Base-by-base conservation (phyloP, 2,888 invertebrate species). In the Oscheius sp. region DNA sequence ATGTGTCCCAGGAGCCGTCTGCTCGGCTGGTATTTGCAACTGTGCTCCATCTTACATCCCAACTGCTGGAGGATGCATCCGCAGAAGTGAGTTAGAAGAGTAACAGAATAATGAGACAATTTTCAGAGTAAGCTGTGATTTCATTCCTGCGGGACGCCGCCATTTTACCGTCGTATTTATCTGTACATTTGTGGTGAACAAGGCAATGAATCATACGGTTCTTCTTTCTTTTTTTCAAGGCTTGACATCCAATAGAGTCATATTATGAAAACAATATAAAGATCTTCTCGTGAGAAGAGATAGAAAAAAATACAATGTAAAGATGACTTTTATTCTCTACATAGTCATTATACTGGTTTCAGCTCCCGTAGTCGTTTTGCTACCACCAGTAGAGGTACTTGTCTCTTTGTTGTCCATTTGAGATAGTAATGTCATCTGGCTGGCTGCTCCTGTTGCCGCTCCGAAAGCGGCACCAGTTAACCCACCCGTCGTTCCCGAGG, bases 1-100 rank as follows among this genome's bases (percentile, higher is more conserved):
- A 26, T 78, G 80, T 49, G 74, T 74, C n/a, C 66, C 72, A 38
- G 80, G 80, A 70, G 80, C 80, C 44, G 68, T 80, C 50, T 80
- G 80, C 74, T 72, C 74, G 14, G 77, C 77, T 41, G 80, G 80
- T 67, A 65, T 75, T 49, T 80, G 80, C 71, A 71, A 74, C 49
- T 80, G 80, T 50, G 75, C 72, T 3, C 73, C 74, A 36, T 69
- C 80, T 28, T 80, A 62, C 73, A 69, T 72, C 47, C 78, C 77
- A 41, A 64, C 75, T 38, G 67, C 68, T 41, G 76, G 77, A 71
- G 72, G 72, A 62, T 80, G 80, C 69, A 67, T 80, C 63, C 72
- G 77, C 64, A 74, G 80, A 76, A 73, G 80, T 76, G 28, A 65
- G 74, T 54, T 32, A 9, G 1, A 12, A 17, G 20, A 2, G 0